Percentiles rank a stretch among this genome's conserved stretches.
These are phyloP conservation scores for Callyntrura guangdongensis DNA, from an alignment of 2,888 invertebrate genomes.

Conservation along the genomic window DNA sequence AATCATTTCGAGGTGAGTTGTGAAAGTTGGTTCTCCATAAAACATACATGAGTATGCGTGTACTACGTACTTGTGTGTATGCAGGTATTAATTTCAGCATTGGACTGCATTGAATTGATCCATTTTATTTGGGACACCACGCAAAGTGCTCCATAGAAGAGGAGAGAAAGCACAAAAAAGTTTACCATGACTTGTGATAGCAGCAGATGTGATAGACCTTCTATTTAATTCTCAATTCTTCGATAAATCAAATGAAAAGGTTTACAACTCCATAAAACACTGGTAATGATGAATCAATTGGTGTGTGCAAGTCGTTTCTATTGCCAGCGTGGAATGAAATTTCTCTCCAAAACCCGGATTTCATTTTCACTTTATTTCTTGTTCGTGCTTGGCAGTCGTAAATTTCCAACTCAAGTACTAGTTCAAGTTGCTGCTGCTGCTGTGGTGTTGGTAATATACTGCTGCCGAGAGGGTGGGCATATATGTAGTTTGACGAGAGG, in stretches of 20 bases:
- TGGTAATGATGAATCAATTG: too few relatives aligned
- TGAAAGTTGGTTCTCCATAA: too few relatives aligned
- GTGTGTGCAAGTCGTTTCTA: too few relatives aligned
- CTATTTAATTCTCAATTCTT: too few relatives aligned
- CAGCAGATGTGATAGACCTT: too few relatives aligned
- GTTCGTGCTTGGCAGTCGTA: neutral
- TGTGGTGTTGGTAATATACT: neutral
- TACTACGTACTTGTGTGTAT: neutral
- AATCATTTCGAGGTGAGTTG: neutral
- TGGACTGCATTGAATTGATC: slow-evolving; percentile 46
- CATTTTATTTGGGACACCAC: slow-evolving; percentile 12
- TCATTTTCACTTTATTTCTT: neutral
- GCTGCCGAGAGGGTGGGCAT: too few relatives aligned
- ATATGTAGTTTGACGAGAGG: neutral
- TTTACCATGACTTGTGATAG: neutral
- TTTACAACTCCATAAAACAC: too few relatives aligned
- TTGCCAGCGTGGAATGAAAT: too few relatives aligned
- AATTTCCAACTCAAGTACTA: neutral
- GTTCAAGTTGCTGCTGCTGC: too few relatives aligned
- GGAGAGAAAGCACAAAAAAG: neutral
- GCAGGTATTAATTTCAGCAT: neutral
- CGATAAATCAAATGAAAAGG: too few relatives aligned
- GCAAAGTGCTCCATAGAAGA: neutral
- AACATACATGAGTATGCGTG: neutral
- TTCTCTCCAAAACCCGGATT: neutral